phyloP scores from a whole-genome alignment of 2,888 invertebrate genomes.

The Hetaerina titia region DNA sequence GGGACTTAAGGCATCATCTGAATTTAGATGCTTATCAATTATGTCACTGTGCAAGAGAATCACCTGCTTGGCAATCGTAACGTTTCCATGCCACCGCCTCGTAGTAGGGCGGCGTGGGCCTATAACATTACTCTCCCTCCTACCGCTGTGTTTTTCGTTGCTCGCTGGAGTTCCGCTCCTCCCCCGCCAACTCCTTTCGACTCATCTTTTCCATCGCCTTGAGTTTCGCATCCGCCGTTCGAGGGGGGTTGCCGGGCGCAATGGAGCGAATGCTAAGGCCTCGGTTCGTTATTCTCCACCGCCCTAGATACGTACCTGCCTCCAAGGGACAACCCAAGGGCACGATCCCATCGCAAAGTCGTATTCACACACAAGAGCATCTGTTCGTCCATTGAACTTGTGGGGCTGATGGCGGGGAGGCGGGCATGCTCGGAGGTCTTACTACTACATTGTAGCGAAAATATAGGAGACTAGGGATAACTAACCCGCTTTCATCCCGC shows the following conservation, averaged over 20 bases:
- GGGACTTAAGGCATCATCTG: no score
- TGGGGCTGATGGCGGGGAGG: not conserved
- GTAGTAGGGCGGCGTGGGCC: no score
- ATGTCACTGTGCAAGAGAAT: no score
- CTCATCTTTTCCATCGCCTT: not conserved
- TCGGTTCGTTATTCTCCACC: constrained; percentile 22
- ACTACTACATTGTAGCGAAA: not conserved
- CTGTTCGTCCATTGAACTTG: not conserved
- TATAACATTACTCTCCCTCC: not conserved
- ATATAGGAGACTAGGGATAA: not conserved
- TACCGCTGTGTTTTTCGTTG: not conserved
- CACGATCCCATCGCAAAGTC: not conserved
- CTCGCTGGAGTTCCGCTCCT: not conserved
- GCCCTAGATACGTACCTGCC: not conserved
- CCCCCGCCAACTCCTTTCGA: not conserved
- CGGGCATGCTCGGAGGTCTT: not conserved
- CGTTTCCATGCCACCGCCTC: no score
- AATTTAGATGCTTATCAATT: no score
- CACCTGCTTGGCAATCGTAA: no score
- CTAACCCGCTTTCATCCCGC: constrained; percentile 1
- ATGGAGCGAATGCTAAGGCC: not conserved
- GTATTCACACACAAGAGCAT: not conserved
- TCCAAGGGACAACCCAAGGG: not conserved
- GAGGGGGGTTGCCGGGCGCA: not conserved
- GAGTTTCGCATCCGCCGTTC: not conserved